Evolutionary conservation across 2,888 invertebrate genomes (phyloP), one percentile per base, ranked within the genome.

Genomic region (Heteromurus nitidus): DNA sequence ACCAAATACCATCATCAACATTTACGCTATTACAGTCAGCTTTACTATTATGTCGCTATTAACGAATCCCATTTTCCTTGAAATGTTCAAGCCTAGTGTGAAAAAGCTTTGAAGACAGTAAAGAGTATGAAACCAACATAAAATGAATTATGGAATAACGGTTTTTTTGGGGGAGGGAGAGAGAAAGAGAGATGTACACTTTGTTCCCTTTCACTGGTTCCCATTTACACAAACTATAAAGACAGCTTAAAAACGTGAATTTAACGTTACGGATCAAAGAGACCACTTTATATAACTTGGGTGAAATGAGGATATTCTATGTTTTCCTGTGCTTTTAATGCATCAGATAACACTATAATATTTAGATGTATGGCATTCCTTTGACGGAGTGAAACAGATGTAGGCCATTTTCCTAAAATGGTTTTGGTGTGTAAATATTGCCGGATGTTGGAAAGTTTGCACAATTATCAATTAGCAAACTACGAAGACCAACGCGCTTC

Each of bases 41-140:
- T 69, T 77, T 69, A 62, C 77, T 64, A 26, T 77, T 77, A 77
- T 77, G 68, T 30, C 55, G 50, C 69, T 62, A 64, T 70, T 77
- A 77, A 58, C 36, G 60, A 76, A 70, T 64, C 62, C 64, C 70
- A 22, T n/a, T 50, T 24, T 24, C 22, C 55, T 55, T 47, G n/a
- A 13, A 47, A 3, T 47, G 47, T 3, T n/a, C n/a, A 47, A 47
- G n/a, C 16, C 13, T 13, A 36, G 13, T 13, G 13, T 50, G n/a
- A 50, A n/a, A 13, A 50, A n/a, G 50, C n/a, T 50, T 50, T 47
- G 11, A 3, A 60, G 2, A 31, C 7, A 64, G 22, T 7, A 24
- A 22, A 58, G 3, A 13, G 58, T 22, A 24, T 13, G 58, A 22
- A 65, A 24, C 20, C 5, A 0, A 31, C n/a, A 47, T 47, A 47